Percentiles rank a stretch among this genome's conserved stretches.
Evolutionary conservation across 1,140 invertebrate genomes (phyloP).

Genomic region (Hyles vespertilio): DNA sequence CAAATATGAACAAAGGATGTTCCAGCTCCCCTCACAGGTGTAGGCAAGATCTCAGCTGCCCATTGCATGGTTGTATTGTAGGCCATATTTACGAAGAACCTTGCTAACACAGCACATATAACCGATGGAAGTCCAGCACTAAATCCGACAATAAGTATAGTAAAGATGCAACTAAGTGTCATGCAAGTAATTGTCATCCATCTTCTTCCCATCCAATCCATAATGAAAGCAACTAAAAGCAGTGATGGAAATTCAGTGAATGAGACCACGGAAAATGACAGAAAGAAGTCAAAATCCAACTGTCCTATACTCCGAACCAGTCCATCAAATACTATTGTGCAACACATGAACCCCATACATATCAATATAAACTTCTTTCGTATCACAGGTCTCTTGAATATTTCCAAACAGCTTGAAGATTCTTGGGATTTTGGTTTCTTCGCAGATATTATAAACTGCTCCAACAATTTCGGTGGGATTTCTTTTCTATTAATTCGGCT

Average conservation of each 20-base stretch:
- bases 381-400: slow-evolving; percentile 40
- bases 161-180: slow-evolving; percentile 38
- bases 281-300: slow-evolving; percentile 34
- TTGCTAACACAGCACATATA: slow-evolving; percentile 50
- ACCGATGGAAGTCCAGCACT: slow-evolving; percentile 43
- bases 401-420: slow-evolving; percentile 34
- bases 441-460: slow-evolving; percentile 41
- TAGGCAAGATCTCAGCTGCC: slow-evolving; percentile 73
- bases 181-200: slow-evolving; percentile 37
- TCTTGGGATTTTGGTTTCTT: slow-evolving; percentile 29
- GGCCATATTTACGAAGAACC: slow-evolving; percentile 54
- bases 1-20: slow-evolving; percentile 78
- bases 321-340: slow-evolving; percentile 35
- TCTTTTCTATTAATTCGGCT: slow-evolving; percentile 52
- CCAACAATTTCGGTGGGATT: slow-evolving; percentile 48
- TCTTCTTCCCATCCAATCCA: slow-evolving; percentile 34
- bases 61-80: slow-evolving; percentile 49
- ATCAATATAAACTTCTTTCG: slow-evolving; percentile 49
- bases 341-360: slow-evolving; percentile 53
- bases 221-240: slow-evolving; percentile 28
- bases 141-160: slow-evolving; percentile 39
- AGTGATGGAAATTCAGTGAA: slow-evolving; percentile 38
- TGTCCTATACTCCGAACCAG: slow-evolving; percentile 33
- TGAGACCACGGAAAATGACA: slow-evolving; percentile 32
- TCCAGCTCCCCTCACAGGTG: slow-evolving; percentile 80